Evolutionary conservation across 2,888 invertebrate genomes (phyloP).

Genomic region (Lithosia quadra): DNA sequence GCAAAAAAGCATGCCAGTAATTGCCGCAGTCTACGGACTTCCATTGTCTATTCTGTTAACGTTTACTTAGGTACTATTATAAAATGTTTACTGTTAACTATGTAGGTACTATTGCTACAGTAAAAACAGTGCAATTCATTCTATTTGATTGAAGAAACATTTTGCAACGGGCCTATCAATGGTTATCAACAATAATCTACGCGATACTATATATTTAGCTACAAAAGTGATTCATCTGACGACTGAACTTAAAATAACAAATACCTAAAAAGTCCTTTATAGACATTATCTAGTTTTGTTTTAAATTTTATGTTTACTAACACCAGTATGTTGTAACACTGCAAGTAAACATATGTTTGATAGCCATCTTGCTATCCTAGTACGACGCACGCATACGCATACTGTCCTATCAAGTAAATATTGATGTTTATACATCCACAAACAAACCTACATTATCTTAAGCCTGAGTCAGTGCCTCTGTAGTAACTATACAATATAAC

Average conservation of each 20-base stretch:
- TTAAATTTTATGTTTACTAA: constrained; percentile 3
- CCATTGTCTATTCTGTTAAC: too few species aligned
- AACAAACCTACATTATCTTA: constrained; percentile 42
- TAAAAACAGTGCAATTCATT: too few species aligned
- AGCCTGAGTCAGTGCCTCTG: constrained; percentile 6
- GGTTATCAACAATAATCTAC: not conserved
- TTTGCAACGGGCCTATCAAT: not conserved
- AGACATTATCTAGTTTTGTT: not conserved
- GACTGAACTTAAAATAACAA: not conserved
- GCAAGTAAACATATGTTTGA: constrained; percentile 3
- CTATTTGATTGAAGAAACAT: too few species aligned
- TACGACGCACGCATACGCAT: constrained; percentile 6
- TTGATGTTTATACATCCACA: constrained; percentile 45
- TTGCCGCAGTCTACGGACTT: not conserved
- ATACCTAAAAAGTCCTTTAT: not conserved
- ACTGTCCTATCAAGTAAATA: constrained; percentile 38
- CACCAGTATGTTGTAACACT: constrained; percentile 1
- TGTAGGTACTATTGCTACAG: too few species aligned
- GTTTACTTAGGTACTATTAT: too few species aligned
- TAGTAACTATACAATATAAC: constrained; percentile 14
- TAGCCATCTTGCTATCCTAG: constrained; percentile 5
- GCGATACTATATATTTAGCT: not conserved
- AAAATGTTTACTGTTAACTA: too few species aligned
- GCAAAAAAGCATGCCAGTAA: not conserved
- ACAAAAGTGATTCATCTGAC: not conserved